Evolutionary conservation across 2,888 invertebrate species (phyloP), one percentile per base, ranked within the genome.

Genomic region (Allacma fusca): DNA sequence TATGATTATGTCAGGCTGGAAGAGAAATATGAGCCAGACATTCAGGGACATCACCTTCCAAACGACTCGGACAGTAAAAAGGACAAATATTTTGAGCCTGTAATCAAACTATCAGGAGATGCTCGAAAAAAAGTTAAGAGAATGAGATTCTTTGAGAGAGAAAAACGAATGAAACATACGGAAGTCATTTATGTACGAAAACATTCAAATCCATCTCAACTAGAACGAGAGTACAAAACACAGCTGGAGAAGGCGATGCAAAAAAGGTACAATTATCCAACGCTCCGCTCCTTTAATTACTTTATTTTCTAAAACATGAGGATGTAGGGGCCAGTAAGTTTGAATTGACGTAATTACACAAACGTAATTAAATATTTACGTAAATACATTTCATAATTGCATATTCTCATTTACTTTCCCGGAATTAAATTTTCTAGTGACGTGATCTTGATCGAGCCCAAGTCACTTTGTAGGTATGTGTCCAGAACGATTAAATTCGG

Each of bases 11-110:
- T 62, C 24, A 71, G 71, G 7, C 64, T 73, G 1, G 73, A 64
- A 59, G 73, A 73, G 23, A 73, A 73, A 43, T 73, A 59, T 19
- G 64, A 26, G n/a, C n/a, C 19, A 21, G 73, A 73, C 34, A 73
- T 73, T 43, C 24, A 29, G 19, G n/a, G 28, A 1, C 64, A 29
- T 1, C 64, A 24, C 5, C 23, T 13, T 16, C 59, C 29, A 28
- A 29, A n/a, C 2, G 24, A 40, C 7, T 12, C 9, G 19, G 62
- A 7, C 19, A 34, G n/a, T 5, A 34, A 34, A 1, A 19, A 19
- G 1, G 7, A 50, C 1, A 29, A 21, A 73, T 73, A 73, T 34
- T 64, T 64, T 34, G 73, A 73, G 64, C 43, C 73, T 0, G 64
- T 73, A 19, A 64, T 73, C 13, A 34, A 24, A 24, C 29, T 73